A percentile compares a stretch with the other conserved stretches of the same genome.
These are phyloP conservation scores for Triplophysa siluroides DNA, from an alignment of 2,113 vertebrate species.

Conservation along the genomic window DNA sequence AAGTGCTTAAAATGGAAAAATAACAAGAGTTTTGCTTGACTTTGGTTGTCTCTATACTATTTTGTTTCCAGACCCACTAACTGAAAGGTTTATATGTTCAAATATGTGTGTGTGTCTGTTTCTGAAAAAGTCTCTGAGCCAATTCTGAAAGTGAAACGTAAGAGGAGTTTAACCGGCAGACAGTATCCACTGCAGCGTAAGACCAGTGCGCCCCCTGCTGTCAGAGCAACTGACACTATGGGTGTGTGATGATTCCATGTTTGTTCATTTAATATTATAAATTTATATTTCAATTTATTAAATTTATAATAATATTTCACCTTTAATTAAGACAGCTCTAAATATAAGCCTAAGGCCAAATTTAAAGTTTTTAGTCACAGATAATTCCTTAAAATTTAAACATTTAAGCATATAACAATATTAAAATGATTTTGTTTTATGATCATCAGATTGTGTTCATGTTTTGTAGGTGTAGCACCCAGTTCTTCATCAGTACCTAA, in stretches of 20 bases:
- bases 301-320: too few species aligned
- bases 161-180: constrained; percentile 83
- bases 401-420: neutral
- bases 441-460: neutral
- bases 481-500: constrained; percentile 84
- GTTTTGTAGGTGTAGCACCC: constrained; percentile 42
- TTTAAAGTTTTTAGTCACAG: neutral
- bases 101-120: neutral
- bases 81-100: neutral
- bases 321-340: neutral
- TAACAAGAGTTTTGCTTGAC: neutral
- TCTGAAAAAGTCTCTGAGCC: constrained; percentile 85
- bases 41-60: too few species aligned
- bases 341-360: neutral
- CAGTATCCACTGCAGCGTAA: constrained; percentile 87
- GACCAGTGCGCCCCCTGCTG: constrained; percentile 84
- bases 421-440: neutral
- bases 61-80: too few species aligned
- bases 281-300: too few species aligned
- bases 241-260: constrained; percentile 52
- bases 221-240: constrained; percentile 78
- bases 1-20: neutral
- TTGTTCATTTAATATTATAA: neutral
- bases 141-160: constrained; percentile 86
- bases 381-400: neutral